Conservation (phyloP, 2,113 vertebrate species). For the Entosphenus tridentatus region DNA sequence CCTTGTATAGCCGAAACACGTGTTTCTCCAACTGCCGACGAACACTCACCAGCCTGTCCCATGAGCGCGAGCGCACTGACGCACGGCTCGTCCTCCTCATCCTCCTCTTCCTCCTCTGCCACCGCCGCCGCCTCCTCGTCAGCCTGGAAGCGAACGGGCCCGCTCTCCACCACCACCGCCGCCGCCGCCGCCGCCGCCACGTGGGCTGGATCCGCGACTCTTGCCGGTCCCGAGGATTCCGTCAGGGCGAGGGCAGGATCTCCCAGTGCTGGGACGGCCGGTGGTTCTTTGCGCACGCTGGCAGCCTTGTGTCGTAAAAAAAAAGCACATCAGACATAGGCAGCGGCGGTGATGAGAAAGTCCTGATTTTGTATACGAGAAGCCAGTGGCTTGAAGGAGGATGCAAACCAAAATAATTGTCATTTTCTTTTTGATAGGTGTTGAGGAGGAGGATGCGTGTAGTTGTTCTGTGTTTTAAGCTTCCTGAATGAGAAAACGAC, state of each 20-base stretch:
- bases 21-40: too few relatives aligned
- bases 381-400: not conserved
- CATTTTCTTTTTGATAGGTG: not conserved
- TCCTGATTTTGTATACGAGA: too few relatives aligned
- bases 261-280: too few relatives aligned
- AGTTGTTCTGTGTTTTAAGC: too few relatives aligned
- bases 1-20: too few relatives aligned
- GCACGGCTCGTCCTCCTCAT: conserved; percentile 50
- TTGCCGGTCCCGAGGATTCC: not conserved
- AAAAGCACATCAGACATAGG: not conserved
- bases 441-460: not conserved
- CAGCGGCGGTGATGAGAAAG: not conserved
- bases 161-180: conserved; percentile 48
- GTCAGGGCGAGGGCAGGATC: not conserved
- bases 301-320: too few relatives aligned
- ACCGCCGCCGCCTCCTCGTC: conserved; percentile 27
- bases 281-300: too few relatives aligned
- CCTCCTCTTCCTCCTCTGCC: conserved; percentile 17
- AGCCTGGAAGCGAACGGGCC: conserved; percentile 47
- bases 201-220: not conserved
- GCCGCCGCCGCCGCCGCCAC: conserved; percentile 16
- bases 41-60: conserved; percentile 34
- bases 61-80: conserved; percentile 65
- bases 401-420: conserved; percentile 4
- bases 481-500: too few relatives aligned